Evolutionary conservation across 92 coral and sea anemone genomes (phyloP).

Genomic region (Montipora capitata): DNA sequence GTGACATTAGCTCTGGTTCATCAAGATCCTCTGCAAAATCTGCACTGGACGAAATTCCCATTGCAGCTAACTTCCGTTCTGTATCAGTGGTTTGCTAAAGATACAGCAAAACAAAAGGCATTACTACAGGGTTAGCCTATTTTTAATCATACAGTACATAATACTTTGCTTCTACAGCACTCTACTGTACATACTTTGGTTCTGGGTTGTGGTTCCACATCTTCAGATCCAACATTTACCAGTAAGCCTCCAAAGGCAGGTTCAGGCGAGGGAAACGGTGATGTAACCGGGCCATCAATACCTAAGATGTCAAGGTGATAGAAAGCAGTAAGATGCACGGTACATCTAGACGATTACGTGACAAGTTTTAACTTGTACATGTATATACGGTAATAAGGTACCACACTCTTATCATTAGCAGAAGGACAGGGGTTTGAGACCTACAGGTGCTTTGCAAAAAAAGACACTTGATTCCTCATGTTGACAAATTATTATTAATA

Average conservation of each 20-base stretch:
- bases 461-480: no score
- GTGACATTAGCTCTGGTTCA: conserved; percentile 84
- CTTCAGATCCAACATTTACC: conserved; percentile 95
- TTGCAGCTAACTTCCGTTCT: conserved; percentile 96
- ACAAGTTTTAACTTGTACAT: no score
- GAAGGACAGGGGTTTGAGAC: no score
- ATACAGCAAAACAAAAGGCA: not conserved
- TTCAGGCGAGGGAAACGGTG: conserved; percentile 65
- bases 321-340: no score
- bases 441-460: no score
- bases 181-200: conserved; percentile 45
- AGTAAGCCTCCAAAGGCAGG: conserved; percentile 89
- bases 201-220: conserved; percentile 71
- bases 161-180: no score
- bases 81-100: conserved; percentile 93
- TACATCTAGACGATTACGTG: no score
- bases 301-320: conserved; percentile 34
- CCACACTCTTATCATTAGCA: no score
- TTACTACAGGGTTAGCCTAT: not conserved
- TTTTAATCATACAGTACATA: not conserved
- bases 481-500: no score
- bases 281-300: conserved; percentile 88
- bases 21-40: conserved; percentile 89
- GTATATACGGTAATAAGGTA: no score
- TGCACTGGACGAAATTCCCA: conserved; percentile 97